Evolutionary conservation across 2,888 invertebrate genomes (phyloP).

Genomic region (Lepidocyrtoides sp.): DNA sequence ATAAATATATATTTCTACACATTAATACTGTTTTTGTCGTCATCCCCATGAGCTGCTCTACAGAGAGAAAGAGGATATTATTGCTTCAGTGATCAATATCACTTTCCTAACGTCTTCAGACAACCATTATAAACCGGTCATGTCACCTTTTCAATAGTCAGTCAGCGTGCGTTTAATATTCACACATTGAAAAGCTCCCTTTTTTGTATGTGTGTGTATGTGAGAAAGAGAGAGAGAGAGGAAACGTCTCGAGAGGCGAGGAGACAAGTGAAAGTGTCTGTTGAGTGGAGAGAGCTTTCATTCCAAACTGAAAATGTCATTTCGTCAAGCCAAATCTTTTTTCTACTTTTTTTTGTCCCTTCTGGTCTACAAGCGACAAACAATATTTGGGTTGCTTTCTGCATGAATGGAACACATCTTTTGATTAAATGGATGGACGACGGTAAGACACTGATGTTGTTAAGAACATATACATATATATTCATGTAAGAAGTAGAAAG

Average conservation of each 20-base stretch:
- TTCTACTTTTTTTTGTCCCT: neutral
- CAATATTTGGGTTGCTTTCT: slow-evolving; percentile 1
- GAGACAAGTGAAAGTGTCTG: slow-evolving; percentile 4
- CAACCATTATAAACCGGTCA: slow-evolving; percentile 67
- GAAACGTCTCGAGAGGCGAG: neutral
- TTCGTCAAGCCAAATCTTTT: slow-evolving; percentile 52
- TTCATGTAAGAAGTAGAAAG: too few species aligned
- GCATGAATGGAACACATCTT: neutral
- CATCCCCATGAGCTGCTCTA: slow-evolving; percentile 37
- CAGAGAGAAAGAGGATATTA: slow-evolving; percentile 8
- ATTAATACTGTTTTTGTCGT: neutral
- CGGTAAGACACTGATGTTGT: neutral
- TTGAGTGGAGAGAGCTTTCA: slow-evolving; percentile 49
- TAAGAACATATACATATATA: too few species aligned
- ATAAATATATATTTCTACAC: neutral
- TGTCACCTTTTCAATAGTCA: slow-evolving; percentile 63
- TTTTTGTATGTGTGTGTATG: neutral
- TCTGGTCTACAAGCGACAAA: neutral
- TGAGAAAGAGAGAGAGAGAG: too few species aligned
- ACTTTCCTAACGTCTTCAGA: slow-evolving; percentile 48
- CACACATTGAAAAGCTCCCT: slow-evolving; percentile 32
- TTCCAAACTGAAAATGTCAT: slow-evolving; percentile 68
- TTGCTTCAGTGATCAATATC: slow-evolving; percentile 73
- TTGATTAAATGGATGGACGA: slow-evolving; percentile 18
- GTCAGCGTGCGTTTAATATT: slow-evolving; percentile 20